Evolutionary conservation across 2,113 vertebrate species (phyloP).

Genomic region (Equus quagga): DNA sequence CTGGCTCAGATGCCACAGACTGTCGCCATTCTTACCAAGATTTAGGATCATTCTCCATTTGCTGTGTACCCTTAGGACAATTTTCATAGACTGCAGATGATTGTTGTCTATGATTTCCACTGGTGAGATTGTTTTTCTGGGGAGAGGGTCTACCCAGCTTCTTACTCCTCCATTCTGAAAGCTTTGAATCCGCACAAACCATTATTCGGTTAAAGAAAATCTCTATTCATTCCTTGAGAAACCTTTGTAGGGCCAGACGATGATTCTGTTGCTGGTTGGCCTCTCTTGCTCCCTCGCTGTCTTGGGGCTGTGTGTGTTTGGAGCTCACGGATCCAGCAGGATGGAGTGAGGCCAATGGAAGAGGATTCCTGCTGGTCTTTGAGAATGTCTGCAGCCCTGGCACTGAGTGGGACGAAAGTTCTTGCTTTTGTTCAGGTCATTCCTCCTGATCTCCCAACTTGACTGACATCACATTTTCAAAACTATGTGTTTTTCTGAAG

Average conservation of each 20-base stretch:
- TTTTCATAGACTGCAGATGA: background rate
- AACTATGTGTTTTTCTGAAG: background rate
- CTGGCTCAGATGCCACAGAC: background rate
- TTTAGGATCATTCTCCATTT: slow-evolving; percentile 24
- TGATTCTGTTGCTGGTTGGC: background rate
- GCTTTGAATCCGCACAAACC: background rate
- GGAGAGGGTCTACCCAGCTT: background rate
- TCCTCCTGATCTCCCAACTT: background rate
- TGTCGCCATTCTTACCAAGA: background rate
- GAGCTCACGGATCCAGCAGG: background rate
- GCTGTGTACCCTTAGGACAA: background rate
- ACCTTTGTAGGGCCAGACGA: background rate
- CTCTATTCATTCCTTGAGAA: background rate
- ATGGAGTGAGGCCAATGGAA: background rate
- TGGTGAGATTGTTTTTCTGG: background rate
- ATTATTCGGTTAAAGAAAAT: background rate
- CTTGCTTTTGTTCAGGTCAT: background rate
- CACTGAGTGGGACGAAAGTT: background rate
- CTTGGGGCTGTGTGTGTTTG: background rate
- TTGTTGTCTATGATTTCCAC: background rate
- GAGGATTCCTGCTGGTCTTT: background rate
- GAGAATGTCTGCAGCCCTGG: background rate
- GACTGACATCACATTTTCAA: background rate
- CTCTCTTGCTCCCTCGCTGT: background rate
- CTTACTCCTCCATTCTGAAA: background rate